phyloP scores from a whole-genome alignment of 1,140 invertebrate species.

The Caenorhabditis inopinata region DNA sequence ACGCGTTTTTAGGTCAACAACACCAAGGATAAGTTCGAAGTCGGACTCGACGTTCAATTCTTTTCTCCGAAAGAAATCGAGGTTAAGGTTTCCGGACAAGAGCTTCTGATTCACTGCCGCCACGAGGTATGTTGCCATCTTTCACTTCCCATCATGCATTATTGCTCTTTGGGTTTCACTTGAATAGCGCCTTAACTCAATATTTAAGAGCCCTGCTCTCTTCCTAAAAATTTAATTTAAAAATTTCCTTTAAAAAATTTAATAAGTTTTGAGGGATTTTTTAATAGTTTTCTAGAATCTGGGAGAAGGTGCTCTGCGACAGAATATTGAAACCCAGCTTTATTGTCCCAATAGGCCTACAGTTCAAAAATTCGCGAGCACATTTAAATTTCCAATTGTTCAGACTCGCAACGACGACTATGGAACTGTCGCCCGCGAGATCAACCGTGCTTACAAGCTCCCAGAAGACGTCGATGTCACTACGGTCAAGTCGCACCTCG shows the following conservation, averaged over 20 bases:
- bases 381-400: not conserved
- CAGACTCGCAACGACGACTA: slow-evolving; percentile 57
- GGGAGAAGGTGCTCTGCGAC: too few relatives aligned
- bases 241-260: too few relatives aligned
- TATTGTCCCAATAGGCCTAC: too few relatives aligned
- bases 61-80: slow-evolving; percentile 53
- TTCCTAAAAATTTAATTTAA: too few relatives aligned
- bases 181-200: too few relatives aligned
- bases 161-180: too few relatives aligned
- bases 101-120: slow-evolving; percentile 61
- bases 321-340: too few relatives aligned
- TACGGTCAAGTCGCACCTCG: slow-evolving; percentile 59
- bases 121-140: slow-evolving; percentile 57
- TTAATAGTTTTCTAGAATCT: too few relatives aligned
- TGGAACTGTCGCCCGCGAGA: slow-evolving; percentile 60
- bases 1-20: slow-evolving; percentile 48
- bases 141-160: too few relatives aligned
- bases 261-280: too few relatives aligned
- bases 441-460: slow-evolving; percentile 60
- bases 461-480: slow-evolving; percentile 60
- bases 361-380: too few relatives aligned
- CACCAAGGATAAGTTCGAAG: slow-evolving; percentile 53
- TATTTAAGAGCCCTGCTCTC: too few relatives aligned
- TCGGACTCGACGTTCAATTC: slow-evolving; percentile 52
- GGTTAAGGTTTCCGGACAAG: slow-evolving; percentile 58